Evolutionary conservation across 2,113 vertebrate species (phyloP).

Genomic region (Arothron firmamentum): DNA sequence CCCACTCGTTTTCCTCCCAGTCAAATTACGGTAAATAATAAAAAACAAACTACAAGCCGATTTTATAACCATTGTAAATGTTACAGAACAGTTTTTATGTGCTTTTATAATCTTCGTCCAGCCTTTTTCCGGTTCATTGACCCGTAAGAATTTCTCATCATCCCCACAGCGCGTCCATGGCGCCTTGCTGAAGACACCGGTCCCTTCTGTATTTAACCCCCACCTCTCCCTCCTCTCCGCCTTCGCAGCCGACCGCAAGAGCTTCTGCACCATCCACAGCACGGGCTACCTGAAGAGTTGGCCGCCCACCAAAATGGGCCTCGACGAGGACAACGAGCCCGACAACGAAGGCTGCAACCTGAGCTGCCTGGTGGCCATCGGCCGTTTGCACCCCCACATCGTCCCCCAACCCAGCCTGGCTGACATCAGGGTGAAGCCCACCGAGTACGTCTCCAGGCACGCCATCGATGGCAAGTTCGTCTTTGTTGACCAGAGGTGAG

Average conservation of each 20-base stretch:
- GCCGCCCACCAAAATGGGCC: conserved; percentile 97
- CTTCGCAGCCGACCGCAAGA: conserved; percentile 89
- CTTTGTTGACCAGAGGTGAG: conserved; percentile 99
- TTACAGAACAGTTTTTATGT: not conserved
- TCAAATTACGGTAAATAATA: too few relatives aligned
- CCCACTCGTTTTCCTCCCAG: too few relatives aligned
- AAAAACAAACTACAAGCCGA: too few relatives aligned
- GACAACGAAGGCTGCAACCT: conserved; percentile 97
- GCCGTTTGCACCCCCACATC: conserved; percentile 92
- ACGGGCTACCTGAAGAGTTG: conserved; percentile 98
- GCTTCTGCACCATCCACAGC: conserved; percentile 99
- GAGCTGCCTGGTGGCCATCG: conserved; percentile 97
- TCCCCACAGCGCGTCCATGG: conserved; percentile 10
- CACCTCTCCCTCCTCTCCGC: not conserved
- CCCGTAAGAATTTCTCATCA: conserved; percentile 3
- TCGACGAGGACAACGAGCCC: conserved; percentile 93
- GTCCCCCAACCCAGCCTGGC: conserved; percentile 85
- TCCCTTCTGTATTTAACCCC: not conserved
- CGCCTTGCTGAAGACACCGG: not conserved
- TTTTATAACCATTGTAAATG: too few relatives aligned
- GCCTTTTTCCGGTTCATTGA: conserved; percentile 4
- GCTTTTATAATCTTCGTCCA: not conserved
- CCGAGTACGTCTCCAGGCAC: conserved; percentile 94
- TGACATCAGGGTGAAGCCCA: conserved; percentile 94
- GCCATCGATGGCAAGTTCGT: conserved; percentile 98